Conservation (phyloP, 1,140 invertebrate genomes). For the Platyura marginata region DNA sequence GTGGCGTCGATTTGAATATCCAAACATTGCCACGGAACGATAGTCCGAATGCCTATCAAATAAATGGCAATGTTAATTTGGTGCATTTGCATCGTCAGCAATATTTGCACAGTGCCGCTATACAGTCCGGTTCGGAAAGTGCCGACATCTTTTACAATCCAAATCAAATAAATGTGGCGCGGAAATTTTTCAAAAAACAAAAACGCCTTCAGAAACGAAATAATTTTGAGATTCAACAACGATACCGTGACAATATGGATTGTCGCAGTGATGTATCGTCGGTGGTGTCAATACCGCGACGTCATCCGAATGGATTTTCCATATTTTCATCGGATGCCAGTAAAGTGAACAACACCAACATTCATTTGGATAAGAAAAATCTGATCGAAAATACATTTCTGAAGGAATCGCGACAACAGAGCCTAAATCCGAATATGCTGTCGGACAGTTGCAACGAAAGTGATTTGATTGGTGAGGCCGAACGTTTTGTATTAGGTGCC, state of each 20-base stretch:
- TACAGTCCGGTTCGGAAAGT: slow-evolving; percentile 7
- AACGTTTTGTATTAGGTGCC: slow-evolving; percentile 20
- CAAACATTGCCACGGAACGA: slow-evolving; percentile 21
- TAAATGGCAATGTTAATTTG: slow-evolving; percentile 37
- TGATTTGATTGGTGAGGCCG: slow-evolving; percentile 17
- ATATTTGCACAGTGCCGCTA: slow-evolving; percentile 25
- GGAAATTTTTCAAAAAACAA: slow-evolving; percentile 82
- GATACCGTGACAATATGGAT: slow-evolving; percentile 35
- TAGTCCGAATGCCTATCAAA: slow-evolving; percentile 8
- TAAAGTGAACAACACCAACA: slow-evolving; percentile 62
- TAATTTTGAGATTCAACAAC: slow-evolving; percentile 41
- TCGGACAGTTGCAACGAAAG: slow-evolving; percentile 33
- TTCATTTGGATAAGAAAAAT: slow-evolving; percentile 44
- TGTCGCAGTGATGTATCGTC: slow-evolving; percentile 31
- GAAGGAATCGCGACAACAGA: slow-evolving; percentile 13
- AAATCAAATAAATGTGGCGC: slow-evolving; percentile 76
- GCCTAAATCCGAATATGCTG: slow-evolving; percentile 38
- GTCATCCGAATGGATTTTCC: slow-evolving; percentile 34
- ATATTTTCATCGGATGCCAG: slow-evolving; percentile 41
- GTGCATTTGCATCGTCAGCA: slow-evolving; percentile 48
- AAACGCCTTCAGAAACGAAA: slow-evolving; percentile 54
- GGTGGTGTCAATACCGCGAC: slow-evolving; percentile 26
- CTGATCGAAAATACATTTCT: slow-evolving; percentile 25
- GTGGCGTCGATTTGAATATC: slow-evolving; percentile 28
- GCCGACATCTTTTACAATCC: slow-evolving; percentile 79